These are phyloP conservation scores for Rhyacophila evoluta DNA, from an alignment of 2,888 invertebrate species.

Conservation along the genomic window DNA sequence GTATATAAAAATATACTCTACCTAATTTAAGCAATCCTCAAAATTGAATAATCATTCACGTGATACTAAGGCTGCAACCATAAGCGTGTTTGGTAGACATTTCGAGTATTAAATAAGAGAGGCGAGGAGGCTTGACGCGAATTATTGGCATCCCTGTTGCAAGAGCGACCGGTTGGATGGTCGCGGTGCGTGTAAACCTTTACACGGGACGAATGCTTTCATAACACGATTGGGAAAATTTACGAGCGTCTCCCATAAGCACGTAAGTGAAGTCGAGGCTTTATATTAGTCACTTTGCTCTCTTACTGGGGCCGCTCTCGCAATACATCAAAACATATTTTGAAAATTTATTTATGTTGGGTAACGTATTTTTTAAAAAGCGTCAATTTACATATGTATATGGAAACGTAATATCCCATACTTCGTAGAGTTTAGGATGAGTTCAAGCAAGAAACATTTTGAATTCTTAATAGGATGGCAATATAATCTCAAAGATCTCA, in stretches of 20 bases:
- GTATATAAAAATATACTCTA: no score
- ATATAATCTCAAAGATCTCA: no score
- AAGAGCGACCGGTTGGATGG: not conserved
- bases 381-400: no score
- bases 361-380: not conserved
- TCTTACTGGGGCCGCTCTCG: not conserved
- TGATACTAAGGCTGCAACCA: not conserved
- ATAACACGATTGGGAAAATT: conserved; percentile 9
- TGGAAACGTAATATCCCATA: no score
- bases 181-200: not conserved
- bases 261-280: not conserved
- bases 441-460: no score
- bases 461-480: no score
- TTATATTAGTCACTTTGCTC: not conserved
- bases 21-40: not conserved
- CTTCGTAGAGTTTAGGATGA: no score
- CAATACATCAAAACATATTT: not conserved
- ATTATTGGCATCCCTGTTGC: not conserved
- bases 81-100: not conserved
- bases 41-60: not conserved
- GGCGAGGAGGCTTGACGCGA: not conserved
- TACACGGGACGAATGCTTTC: not conserved
- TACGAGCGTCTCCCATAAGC: not conserved
- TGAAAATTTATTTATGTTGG: not conserved
- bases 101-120: not conserved